Evolutionary conservation across 2,113 vertebrate species (phyloP).

Genomic region (Nibea albiflora): DNA sequence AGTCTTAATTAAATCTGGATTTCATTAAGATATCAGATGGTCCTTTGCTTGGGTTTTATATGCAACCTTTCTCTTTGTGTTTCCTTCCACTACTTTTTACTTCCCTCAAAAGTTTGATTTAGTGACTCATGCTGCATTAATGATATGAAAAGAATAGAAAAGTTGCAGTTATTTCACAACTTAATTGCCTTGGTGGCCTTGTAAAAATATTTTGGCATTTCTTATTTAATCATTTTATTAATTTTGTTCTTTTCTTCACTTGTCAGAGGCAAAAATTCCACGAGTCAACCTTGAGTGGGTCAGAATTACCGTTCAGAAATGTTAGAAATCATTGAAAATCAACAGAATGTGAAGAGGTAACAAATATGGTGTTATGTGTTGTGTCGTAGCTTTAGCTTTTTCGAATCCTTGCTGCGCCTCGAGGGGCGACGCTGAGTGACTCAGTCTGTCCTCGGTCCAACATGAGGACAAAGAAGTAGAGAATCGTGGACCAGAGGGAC

Average conservation of each 20-base stretch:
- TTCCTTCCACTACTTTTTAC: slow-evolving; percentile 19
- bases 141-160: slow-evolving; percentile 1
- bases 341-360: too few species aligned
- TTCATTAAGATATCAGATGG: slow-evolving; percentile 44
- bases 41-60: slow-evolving; percentile 11
- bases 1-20: slow-evolving; percentile 24
- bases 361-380: too few species aligned
- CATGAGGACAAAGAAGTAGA: too few species aligned
- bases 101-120: slow-evolving; percentile 11
- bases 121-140: slow-evolving; percentile 12
- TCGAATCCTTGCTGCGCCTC: too few species aligned
- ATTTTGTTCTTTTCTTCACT: background rate
- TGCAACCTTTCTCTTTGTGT: slow-evolving; percentile 20
- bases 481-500: too few species aligned
- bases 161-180: background rate
- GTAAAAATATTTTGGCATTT: background rate
- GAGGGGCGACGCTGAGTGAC: too few species aligned
- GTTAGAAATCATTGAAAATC: too few species aligned
- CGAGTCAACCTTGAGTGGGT: background rate
- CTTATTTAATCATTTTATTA: slow-evolving; percentile 13
- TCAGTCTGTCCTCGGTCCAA: too few species aligned
- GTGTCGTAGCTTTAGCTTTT: too few species aligned
- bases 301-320: too few species aligned
- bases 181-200: background rate
- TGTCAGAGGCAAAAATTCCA: background rate